phyloP scores from a whole-genome alignment of 1,140 invertebrate species.

The Oedothorax gibbosus region DNA sequence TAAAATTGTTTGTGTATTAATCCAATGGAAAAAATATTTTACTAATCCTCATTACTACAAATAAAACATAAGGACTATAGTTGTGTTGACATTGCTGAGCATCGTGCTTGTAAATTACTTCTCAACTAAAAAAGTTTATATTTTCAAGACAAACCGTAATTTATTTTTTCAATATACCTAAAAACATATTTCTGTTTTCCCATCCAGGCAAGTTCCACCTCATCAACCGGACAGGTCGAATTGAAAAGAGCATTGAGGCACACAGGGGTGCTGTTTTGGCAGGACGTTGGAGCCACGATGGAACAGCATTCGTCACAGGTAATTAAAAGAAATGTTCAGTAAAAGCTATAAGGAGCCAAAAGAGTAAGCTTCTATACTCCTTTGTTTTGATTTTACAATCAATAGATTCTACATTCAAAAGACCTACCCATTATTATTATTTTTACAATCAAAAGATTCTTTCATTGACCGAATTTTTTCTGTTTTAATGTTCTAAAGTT shows the following conservation, averaged over 20 bases:
- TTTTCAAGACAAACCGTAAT: background rate
- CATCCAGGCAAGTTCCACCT: conserved; percentile 85
- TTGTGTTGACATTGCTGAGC: background rate
- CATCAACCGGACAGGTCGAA: conserved; percentile 85
- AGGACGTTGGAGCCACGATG: conserved; percentile 89
- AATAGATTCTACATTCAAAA: no score
- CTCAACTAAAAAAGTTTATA: background rate
- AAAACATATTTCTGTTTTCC: background rate
- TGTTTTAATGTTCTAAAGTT: no score
- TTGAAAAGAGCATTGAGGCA: conserved; percentile 92
- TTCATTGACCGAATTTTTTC: no score
- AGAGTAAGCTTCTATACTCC: no score
- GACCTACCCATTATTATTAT: no score
- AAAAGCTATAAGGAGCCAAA: no score
- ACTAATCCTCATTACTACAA: no score
- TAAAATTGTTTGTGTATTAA: no score
- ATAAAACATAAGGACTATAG: background rate
- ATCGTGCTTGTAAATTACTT: background rate
- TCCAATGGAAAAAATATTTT: no score
- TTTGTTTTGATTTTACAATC: no score
- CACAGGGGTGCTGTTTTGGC: conserved; percentile 89
- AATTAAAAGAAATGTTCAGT: background rate
- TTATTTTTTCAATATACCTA: background rate
- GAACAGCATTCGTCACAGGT: conserved; percentile 89
- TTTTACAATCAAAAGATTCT: no score